phyloP scores from a whole-genome alignment of 2,797 vertebrate genomes.

The Discoglossus pictus region DNA sequence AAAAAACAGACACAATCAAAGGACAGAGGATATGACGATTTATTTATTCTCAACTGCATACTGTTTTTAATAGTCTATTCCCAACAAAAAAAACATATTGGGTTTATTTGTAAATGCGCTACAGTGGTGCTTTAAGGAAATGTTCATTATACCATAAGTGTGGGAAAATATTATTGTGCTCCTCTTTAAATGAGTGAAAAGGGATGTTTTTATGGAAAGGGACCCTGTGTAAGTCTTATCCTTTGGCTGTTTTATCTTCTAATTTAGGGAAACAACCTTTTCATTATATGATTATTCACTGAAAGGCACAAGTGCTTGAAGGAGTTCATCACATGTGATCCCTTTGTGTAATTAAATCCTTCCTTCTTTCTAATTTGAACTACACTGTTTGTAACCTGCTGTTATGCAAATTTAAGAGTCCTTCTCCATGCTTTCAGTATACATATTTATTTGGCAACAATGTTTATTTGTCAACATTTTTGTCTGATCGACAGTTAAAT shows the following conservation, averaged over 20 bases:
- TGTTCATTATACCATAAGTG: no score
- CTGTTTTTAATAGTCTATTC: no score
- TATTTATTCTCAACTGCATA: no score
- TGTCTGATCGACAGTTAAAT: constrained; percentile 5
- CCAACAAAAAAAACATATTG: no score
- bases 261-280: constrained; percentile 14
- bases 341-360: constrained; percentile 4
- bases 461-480: constrained; percentile 7
- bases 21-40: no score
- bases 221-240: constrained; percentile 22
- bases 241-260: constrained; percentile 1
- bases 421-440: not conserved
- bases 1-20: no score
- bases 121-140: no score
- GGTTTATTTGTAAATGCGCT: no score
- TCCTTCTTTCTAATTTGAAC: constrained; percentile 14
- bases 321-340: not conserved
- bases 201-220: constrained; percentile 3
- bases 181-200: not conserved
- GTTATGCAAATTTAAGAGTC: constrained; percentile 12
- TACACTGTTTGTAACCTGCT: constrained; percentile 2
- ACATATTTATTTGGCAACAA: not conserved
- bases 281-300: constrained; percentile 20
- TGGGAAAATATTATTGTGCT: not conserved
- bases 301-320: not conserved